phyloP scores from a whole-genome alignment of 2,888 invertebrate genomes.

The Microctonus hyperodae region DNA sequence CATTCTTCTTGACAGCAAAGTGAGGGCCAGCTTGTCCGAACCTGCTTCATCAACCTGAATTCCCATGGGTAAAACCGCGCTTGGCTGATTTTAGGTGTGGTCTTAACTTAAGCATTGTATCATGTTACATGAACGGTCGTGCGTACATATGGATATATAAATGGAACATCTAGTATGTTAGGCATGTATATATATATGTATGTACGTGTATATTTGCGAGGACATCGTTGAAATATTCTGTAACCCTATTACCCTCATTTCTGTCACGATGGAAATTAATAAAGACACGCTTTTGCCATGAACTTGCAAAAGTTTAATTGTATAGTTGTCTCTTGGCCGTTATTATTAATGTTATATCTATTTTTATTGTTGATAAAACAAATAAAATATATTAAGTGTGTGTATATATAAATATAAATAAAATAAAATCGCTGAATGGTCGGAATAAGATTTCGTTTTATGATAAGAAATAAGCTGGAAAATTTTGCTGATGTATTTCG shows the following conservation, averaged over 20 bases:
- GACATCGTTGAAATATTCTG: constrained; percentile 8
- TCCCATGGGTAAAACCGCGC: constrained; percentile 7
- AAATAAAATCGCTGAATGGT: neutral
- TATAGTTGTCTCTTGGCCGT: constrained; percentile 5
- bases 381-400: neutral
- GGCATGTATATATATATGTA: too few species aligned
- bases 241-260: constrained; percentile 15
- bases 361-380: neutral
- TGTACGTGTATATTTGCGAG: neutral
- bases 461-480: neutral
- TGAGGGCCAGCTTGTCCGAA: constrained; percentile 31
- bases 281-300: constrained; percentile 12
- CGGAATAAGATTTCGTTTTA: neutral
- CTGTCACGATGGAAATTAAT: constrained; percentile 23
- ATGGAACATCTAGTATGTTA: too few species aligned
- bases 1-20: constrained; percentile 36
- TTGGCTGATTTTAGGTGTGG: constrained; percentile 14
- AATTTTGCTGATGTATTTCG: constrained; percentile 19
- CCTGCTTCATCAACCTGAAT: constrained; percentile 17
- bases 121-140: constrained; percentile 18
- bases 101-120: constrained; percentile 14
- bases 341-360: neutral
- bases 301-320: neutral
- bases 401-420: neutral
- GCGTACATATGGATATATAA: too few species aligned